Base-by-base conservation (phyloP, 2,888 invertebrate genomes). In the Dryobotodes eremita region DNA sequence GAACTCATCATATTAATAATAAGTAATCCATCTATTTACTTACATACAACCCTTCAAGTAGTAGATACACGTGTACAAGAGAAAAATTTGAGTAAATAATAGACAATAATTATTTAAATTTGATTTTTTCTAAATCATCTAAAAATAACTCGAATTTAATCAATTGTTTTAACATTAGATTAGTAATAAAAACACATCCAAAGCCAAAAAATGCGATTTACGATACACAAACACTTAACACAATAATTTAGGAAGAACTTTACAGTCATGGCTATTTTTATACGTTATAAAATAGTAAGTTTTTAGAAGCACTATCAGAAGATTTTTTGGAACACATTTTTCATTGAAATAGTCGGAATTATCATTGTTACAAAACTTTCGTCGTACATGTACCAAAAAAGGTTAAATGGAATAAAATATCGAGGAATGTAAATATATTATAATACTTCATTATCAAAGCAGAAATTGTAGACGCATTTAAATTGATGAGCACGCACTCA, bases 391-490 rank as follows among this genome's bases (percentile, higher is more conserved):
- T 71, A 82, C 82, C 65, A 76, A 79, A 76, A 85, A 80, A 62
- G 31, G 59, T 77, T 76, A 79, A 74, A 71, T 76, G 82, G 82
- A 85, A 85, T 82, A 82, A 78, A 82, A 79, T 68, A 85, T 76
- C n/a, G 71, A 82, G 82, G 84, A 85, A 82, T 85, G 84, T 82
- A 85, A 82, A 85, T 75, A 85, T 82, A 59, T 69, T 55, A 69
- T 74, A 76, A 85, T 79, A 85, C 73, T 79, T 79, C 55, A 62
- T 65, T 71, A 76, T 61, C 53, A 84, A 77, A 75, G 74, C 81
- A n/a, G 81, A 75, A 69, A 71, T 46, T 70, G 83, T 83, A 77
- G 55, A 73, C 46, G 31, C 72, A 42, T 36, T 81, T 36, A 69
- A 61, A 71, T 59, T 31, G 71, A 71, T 36, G 50, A 77, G 76